These are phyloP conservation scores for Toxostoma redivivum DNA, from an alignment of 2,113 vertebrate species.

Conservation along the genomic window DNA sequence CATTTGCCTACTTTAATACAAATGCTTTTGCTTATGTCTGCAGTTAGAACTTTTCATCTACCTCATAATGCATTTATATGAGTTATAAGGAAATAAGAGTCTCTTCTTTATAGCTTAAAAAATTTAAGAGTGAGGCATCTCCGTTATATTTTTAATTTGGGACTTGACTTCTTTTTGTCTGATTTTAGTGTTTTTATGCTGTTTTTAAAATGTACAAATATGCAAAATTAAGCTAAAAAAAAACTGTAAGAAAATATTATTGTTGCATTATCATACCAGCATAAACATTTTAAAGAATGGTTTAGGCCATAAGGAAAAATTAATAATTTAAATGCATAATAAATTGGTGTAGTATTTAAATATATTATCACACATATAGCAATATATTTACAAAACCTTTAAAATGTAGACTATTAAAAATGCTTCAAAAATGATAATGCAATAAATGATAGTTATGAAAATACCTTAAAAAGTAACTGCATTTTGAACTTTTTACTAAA, in stretches of 20 bases:
- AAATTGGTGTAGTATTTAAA: background rate
- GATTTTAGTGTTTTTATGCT: too few relatives aligned
- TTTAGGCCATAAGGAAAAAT: background rate
- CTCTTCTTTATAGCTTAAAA: too few relatives aligned
- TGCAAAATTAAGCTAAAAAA: background rate
- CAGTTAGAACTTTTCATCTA: too few relatives aligned
- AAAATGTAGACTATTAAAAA: background rate
- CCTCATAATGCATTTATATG: too few relatives aligned
- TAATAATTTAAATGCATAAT: background rate
- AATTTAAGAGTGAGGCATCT: too few relatives aligned
- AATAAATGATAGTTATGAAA: background rate
- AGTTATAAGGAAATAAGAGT: too few relatives aligned
- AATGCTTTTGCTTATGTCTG: too few relatives aligned
- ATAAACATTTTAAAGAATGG: background rate
- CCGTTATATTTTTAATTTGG: too few relatives aligned
- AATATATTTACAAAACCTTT: background rate
- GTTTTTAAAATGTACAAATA: too few relatives aligned
- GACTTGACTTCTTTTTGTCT: too few relatives aligned
- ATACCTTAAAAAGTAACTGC: background rate
- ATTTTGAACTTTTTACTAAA: background rate
- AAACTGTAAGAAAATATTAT: background rate
- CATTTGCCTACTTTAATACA: too few relatives aligned
- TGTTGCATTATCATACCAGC: background rate
- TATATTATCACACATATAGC: background rate
- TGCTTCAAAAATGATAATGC: background rate